Base-by-base conservation (phyloP, 1,140 invertebrate species). In the Helicorthomorpha holstii region DNA sequence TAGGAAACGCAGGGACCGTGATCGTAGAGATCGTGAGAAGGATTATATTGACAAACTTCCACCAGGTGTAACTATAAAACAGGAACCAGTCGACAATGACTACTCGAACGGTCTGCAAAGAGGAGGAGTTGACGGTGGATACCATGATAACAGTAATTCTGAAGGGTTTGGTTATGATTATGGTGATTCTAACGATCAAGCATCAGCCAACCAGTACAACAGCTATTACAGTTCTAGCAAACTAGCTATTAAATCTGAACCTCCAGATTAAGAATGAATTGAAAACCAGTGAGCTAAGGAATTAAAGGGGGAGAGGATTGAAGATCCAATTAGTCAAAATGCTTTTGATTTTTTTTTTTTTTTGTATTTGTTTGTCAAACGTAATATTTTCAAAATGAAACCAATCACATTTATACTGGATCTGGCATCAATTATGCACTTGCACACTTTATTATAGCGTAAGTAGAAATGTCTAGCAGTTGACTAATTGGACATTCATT, bases 1-100 rank as follows among this genome's bases (percentile, higher is more conserved):
- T 1, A 54, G 50, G 51, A 62, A 51, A 50, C 57, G 54, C 54
- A 56, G 49, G 45, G 64, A 22, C 56, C 58, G 45, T 42, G 61
- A 50, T 57, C 58, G 48, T 54, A 61, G 47, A 48, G 52, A 51
- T 3, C 46, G 57, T n/a, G 50, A 56, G 23, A 56, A 56, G 27
- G 58, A 62, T 1, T 34, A 34, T 16, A 34, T 34, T 7, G 29
- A 34, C 29, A 34, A 34, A 16, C 29, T 7, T 7, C 7, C 16
- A 16, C 29, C 29, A 34, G 7, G 7, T 16, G 16, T 46, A 7
- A 46, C 44, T 19, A 25, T 46, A 7, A 46, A 46, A 46, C 44
- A 46, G 44, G 44, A 46, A 46, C 4, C 19, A 16, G 29, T 34
- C 7, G 29, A 34, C 16, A 7, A 7, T 16, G 16, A 16, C 16